Base-by-base conservation (phyloP, 2,888 invertebrate genomes). In the Tetheella fluctuosa region DNA sequence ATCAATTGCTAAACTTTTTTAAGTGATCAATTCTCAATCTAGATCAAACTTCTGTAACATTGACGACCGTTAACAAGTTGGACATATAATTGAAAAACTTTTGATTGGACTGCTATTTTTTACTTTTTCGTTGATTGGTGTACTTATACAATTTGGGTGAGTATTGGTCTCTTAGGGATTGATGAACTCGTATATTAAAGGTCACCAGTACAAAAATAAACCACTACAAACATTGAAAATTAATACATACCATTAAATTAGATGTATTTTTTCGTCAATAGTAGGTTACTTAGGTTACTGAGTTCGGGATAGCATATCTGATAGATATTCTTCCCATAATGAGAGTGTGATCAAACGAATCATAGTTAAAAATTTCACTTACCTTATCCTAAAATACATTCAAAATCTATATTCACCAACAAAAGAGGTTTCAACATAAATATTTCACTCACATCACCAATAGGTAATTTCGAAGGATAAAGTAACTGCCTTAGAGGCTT, bases 11-110 rank as follows among this genome's bases (percentile, higher is more conserved):
- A n/a, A 48, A 48, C 48, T 48, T 48, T 48, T 30, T 48, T 48
- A 48, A 48, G n/a, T 20, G 48, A n/a, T n/a, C 48, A 48, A 7
- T 48, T 48, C 48, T 48, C 48, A 48, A 48, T 48, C 20, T 48
- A n/a, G 48, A 48, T 48, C 48, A 48, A 48, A 7, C 48, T 48
- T 48, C 20, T 48, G 39, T 39, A 39, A 39, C 39, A 39, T 39
- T 48, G 48, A 48, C 20, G 20, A 20, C 20, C 20, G 48, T 20
- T 48, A 48, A 20, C 48, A 48, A 48, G 48, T 48, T 20, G 20
- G 48, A 20, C n/a, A 20, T 48, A 48, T 48, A 48, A 48, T 48
- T 48, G 48, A 48, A 48, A 48, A 48, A 48, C 48, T 48, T 42
- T 48, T 48, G 17, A 48, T 48, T 48, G 20, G 48, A 48, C 42